Conservation (phyloP, 2,113 vertebrate species). For the Gopherus flavomarginatus region DNA sequence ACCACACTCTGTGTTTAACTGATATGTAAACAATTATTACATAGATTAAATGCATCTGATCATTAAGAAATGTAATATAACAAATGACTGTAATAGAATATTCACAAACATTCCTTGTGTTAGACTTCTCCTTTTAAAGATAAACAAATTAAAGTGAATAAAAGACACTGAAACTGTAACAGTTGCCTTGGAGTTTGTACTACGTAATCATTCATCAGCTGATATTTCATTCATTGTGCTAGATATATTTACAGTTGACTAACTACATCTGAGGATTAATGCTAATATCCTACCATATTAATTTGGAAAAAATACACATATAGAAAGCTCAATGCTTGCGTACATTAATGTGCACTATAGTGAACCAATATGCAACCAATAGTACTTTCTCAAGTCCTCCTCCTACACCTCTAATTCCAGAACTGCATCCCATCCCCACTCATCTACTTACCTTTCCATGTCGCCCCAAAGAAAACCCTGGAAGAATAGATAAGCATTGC, state of each 20-base stretch:
- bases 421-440: neutral
- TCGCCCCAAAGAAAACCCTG: neutral
- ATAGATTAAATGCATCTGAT: neutral
- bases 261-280: neutral
- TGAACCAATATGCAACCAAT: neutral
- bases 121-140: neutral
- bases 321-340: neutral
- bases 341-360: neutral
- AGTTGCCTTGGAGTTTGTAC: neutral
- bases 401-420: neutral
- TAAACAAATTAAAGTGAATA: neutral
- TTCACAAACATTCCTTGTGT: neutral
- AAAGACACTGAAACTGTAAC: neutral
- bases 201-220: neutral
- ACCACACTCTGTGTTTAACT: neutral
- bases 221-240: neutral
- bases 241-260: neutral
- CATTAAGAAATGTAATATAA: neutral
- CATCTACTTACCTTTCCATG: neutral
- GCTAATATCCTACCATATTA: neutral
- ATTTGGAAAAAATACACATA: neutral
- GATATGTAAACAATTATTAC: neutral
- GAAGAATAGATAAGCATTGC: neutral
- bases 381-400: no score
- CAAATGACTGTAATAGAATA: neutral